These are phyloP conservation scores for Laticauda colubrina DNA, from an alignment of 2,113 vertebrate genomes.

Conservation along the genomic window DNA sequence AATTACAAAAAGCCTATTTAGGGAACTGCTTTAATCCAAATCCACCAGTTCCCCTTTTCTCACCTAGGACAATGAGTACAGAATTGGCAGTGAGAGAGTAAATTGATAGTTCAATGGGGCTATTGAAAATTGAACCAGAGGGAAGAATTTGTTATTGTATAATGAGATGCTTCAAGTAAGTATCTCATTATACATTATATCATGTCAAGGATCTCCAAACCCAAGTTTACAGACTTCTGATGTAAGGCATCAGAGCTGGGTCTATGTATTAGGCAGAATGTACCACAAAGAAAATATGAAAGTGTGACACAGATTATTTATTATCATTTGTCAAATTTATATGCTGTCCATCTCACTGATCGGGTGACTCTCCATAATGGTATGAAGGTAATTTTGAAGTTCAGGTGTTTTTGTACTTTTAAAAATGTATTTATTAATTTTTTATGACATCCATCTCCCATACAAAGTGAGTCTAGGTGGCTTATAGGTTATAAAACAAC, in stretches of 20 bases:
- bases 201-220: neutral
- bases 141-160: neutral
- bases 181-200: neutral
- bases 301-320: neutral
- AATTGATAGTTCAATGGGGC: neutral
- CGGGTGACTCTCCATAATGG: neutral
- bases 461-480: neutral
- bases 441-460: neutral
- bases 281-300: slow-evolving; percentile 2
- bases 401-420: neutral
- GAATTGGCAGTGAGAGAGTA: neutral
- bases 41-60: neutral
- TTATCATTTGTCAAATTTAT: neutral
- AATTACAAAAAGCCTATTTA: neutral
- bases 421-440: neutral
- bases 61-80: neutral
- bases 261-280: neutral
- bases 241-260: neutral
- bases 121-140: neutral
- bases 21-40: neutral
- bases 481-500: neutral
- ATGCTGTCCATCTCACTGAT: neutral
- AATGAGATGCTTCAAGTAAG: neutral
- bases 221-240: neutral
- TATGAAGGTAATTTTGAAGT: neutral